Conservation (phyloP, 2,113 vertebrate genomes). For the Raja brachyura region DNA sequence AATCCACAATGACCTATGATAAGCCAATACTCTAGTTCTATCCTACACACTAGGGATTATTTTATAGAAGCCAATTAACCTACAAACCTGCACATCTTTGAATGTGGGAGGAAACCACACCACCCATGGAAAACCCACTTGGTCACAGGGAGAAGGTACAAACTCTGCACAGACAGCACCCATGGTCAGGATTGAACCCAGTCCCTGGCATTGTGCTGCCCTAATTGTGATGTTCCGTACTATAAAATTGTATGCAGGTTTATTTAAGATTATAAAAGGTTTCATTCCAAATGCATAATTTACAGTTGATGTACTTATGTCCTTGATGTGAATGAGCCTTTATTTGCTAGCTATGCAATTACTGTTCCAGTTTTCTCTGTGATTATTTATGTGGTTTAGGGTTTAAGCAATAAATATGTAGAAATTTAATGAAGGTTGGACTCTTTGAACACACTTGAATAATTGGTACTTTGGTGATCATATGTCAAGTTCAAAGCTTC, state of each 20-base stretch:
- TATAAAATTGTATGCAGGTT: background rate
- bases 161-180: no score
- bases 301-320: background rate
- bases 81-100: no score
- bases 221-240: background rate
- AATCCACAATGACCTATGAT: no score
- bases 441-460: slow-evolving; percentile 17
- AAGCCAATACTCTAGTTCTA: no score
- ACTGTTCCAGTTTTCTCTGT: slow-evolving; percentile 9
- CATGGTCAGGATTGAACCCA: no score
- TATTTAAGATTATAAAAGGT: slow-evolving; percentile 2
- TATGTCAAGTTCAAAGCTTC: slow-evolving; percentile 19
- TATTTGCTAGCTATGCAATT: slow-evolving; percentile 7
- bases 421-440: background rate
- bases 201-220: no score
- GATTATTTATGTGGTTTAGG: background rate
- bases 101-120: no score
- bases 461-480: background rate
- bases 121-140: no score
- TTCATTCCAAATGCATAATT: background rate
- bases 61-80: no score
- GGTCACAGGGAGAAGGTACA: no score
- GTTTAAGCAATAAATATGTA: slow-evolving; percentile 5
- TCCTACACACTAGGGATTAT: no score
- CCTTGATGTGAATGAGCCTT: background rate